Base-by-base conservation (phyloP, 2,797 vertebrate species). In the Linurgus olivaceus region DNA sequence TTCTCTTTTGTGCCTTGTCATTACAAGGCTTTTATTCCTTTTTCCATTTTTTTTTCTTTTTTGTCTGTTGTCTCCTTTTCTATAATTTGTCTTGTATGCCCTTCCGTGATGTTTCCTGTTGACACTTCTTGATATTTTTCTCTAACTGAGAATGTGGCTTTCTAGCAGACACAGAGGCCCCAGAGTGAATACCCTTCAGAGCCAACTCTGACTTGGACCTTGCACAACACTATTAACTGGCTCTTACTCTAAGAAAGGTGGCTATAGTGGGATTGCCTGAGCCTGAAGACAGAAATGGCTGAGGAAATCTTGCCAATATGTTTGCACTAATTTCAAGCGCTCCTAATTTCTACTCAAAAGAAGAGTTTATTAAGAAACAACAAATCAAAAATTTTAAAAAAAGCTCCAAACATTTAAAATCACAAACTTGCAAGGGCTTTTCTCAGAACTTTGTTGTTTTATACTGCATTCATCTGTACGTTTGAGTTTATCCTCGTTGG, bases 151-250 rank as follows among this genome's bases (percentile, higher is more conserved):
- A 98, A 94, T 98, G 97, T 96, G 97, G 97, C 97, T 98, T 98
- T 98, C 96, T 94, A 93, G 97, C 97, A 98, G 98, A 98, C 97
- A 97, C 88, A 95, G 97, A 97, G 98, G 97, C 97, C 97, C 97
- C 97, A 97, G 97, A 96, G 83, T 94, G 97, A 98, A 97, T 97
- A 93, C 92, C 95, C 96, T 83, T 81, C 96, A 93, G 96, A 97
- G 96, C 96, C 97, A 96, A 40, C 91, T 98, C 94, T 47, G 96
- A 84, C 94, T 98, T 97, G 97, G 98, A 97, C 91, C 90, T 89
- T 67, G 94, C 91, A 97, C 96, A 97, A 92, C 57, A 13, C 94
- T 96, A 94, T 97, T 94, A 93, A 92, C 91, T 96, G 95, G 96
- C 94, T 95, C 87, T 84, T 90, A 83, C 93, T 96, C 94, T 95